Percentiles rank a stretch among this genome's conserved stretches.
Evolutionary conservation across 2,888 invertebrate genomes (phyloP).

Genomic region (Rhingia rostrata): DNA sequence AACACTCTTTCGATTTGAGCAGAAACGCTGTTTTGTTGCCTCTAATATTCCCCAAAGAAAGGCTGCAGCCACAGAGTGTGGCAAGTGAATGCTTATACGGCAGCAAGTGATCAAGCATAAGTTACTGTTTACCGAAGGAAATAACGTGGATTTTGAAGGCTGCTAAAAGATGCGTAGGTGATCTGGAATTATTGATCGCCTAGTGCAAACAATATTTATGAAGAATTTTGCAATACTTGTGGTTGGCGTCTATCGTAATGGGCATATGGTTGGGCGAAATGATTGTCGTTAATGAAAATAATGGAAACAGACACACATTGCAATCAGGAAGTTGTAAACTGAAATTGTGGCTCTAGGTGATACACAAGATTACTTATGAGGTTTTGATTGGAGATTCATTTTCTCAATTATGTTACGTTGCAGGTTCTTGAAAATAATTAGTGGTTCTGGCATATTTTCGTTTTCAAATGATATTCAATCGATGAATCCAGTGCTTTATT

Average conservation of each 20-base stretch:
- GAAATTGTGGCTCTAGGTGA: too few species aligned
- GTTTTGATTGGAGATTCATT: too few species aligned
- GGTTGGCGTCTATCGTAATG: conserved; percentile 17
- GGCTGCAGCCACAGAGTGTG: conserved; percentile 22
- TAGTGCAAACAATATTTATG: conserved; percentile 12
- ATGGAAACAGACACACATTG: background rate
- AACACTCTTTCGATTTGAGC: conserved; percentile 51
- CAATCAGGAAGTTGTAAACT: background rate
- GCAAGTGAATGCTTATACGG: conserved; percentile 42
- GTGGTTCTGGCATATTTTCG: too few species aligned
- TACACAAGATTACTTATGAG: too few species aligned
- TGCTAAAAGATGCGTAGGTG: conserved; percentile 61
- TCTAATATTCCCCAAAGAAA: conserved; percentile 43
- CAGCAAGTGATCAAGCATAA: conserved; percentile 43
- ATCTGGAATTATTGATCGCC: conserved; percentile 52
- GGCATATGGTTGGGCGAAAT: background rate
- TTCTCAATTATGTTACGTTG: too few species aligned
- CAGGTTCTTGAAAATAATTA: too few species aligned
- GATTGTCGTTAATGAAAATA: conserved; percentile 11
- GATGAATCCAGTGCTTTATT: too few species aligned
- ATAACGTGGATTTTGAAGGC: conserved; percentile 29
- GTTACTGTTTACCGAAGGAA: conserved; percentile 18
- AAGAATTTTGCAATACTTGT: conserved; percentile 22
- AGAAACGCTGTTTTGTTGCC: conserved; percentile 30
- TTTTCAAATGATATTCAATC: too few species aligned